Evolutionary conservation across 2,888 invertebrate genomes (phyloP), one percentile per base, ranked within the genome.

Genomic region (Dryobota labecula): DNA sequence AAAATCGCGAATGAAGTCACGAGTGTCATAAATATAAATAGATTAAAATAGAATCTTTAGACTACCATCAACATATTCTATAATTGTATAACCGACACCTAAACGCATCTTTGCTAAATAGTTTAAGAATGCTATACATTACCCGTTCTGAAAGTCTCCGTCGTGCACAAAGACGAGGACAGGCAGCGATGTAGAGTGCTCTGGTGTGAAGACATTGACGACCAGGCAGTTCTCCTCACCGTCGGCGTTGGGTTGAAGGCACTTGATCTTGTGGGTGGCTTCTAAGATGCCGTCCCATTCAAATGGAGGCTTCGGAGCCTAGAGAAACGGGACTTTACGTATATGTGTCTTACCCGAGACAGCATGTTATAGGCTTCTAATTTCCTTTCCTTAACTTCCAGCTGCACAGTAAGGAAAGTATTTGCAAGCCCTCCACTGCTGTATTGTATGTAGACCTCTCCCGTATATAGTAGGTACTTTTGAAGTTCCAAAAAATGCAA

Each of bases 201-300:
- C 88, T 1, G 94, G 94, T 11, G 89, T 82, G 86, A 95, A 96
- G 51, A 96, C 91, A 82, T 96, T 96, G 38, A 95, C 80, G 51
- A 94, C 94, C 57, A 96, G 88, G 80, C 96, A 96, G 90, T 94
- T 93, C 80, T 94, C 94, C 51, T 90, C 90, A 6, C 94, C 94
- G 15, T 80, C 81, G 0, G 85, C 89, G 45, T 85, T 89, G 0
- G 88, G 84, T 75, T 95, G 95, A 2, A 90, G 90, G 75, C 95
- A 96, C 71, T 87, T 90, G 63, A 95, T 85, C 74, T 90, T 92
- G 84, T 95, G 92, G 38, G 89, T 93, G 33, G 95, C 95, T 84
- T 96, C 95, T 87, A 95, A 94, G 69, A 92, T 89, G 27, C 95
- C 95, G 79, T 93, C 94, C 95, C 95, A 95, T 0, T 71, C 70